phyloP scores from a whole-genome alignment of 2,888 invertebrate genomes.

The Machimus atricapillus region DNA sequence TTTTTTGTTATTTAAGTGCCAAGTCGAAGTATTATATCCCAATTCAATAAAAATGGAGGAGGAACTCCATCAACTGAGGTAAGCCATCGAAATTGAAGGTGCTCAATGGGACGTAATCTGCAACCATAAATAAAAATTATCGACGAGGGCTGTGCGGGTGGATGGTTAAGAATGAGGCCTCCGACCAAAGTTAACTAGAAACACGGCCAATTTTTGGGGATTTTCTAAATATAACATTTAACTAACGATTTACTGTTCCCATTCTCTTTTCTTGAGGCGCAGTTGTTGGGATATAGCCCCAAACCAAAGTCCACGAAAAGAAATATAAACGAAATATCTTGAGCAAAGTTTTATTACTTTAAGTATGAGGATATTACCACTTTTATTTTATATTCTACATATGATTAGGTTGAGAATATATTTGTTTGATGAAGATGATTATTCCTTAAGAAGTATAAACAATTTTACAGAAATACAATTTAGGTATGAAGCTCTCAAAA shows the following conservation, averaged over 20 bases:
- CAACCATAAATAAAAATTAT: neutral
- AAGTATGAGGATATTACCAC: too few species aligned
- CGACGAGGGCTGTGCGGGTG: neutral
- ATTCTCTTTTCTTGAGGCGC: neutral
- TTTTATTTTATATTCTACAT: too few species aligned
- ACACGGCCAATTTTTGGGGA: neutral
- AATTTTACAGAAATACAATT: too few species aligned
- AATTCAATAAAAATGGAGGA: neutral
- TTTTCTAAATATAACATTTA: neutral
- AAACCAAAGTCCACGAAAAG: too few species aligned
- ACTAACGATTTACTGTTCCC: too few species aligned
- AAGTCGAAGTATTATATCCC: neutral
- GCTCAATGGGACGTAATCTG: neutral
- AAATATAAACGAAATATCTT: too few species aligned
- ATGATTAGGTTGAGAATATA: too few species aligned
- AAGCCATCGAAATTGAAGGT: neutral
- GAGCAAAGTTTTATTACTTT: too few species aligned
- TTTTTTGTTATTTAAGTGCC: neutral
- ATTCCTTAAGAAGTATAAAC: too few species aligned
- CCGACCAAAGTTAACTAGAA: neutral
- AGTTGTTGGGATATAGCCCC: neutral
- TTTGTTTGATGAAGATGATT: too few species aligned
- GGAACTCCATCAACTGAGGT: neutral
- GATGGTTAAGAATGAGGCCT: neutral
- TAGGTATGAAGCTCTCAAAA: too few species aligned